phyloP scores from a whole-genome alignment of 1,140 invertebrate genomes.

The Drosophila seguyi region DNA sequence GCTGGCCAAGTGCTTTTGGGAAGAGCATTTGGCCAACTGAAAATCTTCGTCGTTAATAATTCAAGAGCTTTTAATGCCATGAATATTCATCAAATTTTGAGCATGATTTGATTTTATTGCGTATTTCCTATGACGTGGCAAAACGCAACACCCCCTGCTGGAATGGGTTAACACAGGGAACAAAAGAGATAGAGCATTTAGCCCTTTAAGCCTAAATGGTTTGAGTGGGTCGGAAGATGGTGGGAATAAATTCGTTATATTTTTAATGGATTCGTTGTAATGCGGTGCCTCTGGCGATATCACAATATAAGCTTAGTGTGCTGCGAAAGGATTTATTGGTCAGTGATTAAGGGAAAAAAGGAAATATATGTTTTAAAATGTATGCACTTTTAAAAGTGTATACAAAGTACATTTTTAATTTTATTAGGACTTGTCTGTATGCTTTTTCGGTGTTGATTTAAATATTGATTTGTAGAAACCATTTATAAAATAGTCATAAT shows the following conservation, averaged over 20 bases:
- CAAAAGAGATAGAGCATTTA: constrained; percentile 10
- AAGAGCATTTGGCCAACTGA: constrained; percentile 74
- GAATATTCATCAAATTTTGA: constrained; percentile 83
- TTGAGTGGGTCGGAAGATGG: background rate
- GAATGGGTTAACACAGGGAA: constrained; percentile 10
- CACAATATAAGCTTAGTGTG: background rate
- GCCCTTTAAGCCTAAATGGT: background rate
- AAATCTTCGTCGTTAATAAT: constrained; percentile 79
- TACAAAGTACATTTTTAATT: too few relatives aligned
- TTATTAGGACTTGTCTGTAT: too few relatives aligned
- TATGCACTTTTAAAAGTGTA: too few relatives aligned
- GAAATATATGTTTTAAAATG: too few relatives aligned
- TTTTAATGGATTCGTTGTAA: constrained; percentile 8
- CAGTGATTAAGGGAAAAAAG: background rate
- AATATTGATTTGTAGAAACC: too few relatives aligned
- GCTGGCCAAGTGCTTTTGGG: constrained; percentile 65
- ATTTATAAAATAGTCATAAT: background rate
- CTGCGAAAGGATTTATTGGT: background rate
- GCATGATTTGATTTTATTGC: constrained; percentile 84
- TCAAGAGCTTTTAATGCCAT: constrained; percentile 83
- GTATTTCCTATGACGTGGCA: constrained; percentile 65
- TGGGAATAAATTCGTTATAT: constrained; percentile 1
- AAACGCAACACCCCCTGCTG: constrained; percentile 10
- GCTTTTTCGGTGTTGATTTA: too few relatives aligned
- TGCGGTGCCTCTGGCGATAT: background rate